These are phyloP conservation scores for Teleogryllus oceanicus DNA, from an alignment of 2,888 invertebrate genomes.

Conservation along the genomic window DNA sequence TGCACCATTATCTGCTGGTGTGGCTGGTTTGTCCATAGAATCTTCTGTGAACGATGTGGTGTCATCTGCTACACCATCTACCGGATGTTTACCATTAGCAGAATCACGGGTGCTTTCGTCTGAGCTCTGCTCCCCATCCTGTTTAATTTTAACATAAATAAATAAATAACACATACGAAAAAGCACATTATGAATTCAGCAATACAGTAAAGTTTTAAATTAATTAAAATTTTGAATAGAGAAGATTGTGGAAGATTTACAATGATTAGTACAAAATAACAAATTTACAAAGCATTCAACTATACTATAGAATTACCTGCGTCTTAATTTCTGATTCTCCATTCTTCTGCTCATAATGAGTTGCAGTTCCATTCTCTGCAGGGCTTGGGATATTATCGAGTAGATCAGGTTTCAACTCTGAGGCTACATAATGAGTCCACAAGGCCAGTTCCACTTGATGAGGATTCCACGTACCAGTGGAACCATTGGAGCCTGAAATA, in stretches of 20 bases:
- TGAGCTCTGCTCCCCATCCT: slow-evolving; percentile 49
- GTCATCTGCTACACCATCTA: slow-evolving; percentile 54
- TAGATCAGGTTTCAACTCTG: slow-evolving; percentile 79
- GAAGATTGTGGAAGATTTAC: too few species aligned
- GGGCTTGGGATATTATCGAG: slow-evolving; percentile 67
- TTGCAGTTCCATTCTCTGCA: slow-evolving; percentile 41
- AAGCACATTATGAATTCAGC: background rate
- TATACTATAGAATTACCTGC: slow-evolving; percentile 30
- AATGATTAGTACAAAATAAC: background rate
- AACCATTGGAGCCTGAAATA: slow-evolving; percentile 47
- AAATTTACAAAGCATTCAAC: background rate
- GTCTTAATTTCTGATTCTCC: slow-evolving; percentile 37
- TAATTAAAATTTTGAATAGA: too few species aligned
- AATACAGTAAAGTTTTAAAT: too few species aligned
- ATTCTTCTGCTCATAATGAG: slow-evolving; percentile 39
- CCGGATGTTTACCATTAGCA: slow-evolving; percentile 47
- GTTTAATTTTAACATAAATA: slow-evolving; percentile 30
- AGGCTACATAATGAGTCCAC: slow-evolving; percentile 89
- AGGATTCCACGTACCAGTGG: slow-evolving; percentile 53
- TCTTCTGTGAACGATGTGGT: slow-evolving; percentile 73
- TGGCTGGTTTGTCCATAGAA: slow-evolving; percentile 65
- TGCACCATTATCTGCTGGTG: slow-evolving; percentile 47
- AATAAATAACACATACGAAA: background rate
- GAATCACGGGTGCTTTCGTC: slow-evolving; percentile 80
- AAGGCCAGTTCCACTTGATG: slow-evolving; percentile 82